These are phyloP conservation scores for Equus quagga DNA, from an alignment of 2,113 vertebrate species.

Conservation along the genomic window DNA sequence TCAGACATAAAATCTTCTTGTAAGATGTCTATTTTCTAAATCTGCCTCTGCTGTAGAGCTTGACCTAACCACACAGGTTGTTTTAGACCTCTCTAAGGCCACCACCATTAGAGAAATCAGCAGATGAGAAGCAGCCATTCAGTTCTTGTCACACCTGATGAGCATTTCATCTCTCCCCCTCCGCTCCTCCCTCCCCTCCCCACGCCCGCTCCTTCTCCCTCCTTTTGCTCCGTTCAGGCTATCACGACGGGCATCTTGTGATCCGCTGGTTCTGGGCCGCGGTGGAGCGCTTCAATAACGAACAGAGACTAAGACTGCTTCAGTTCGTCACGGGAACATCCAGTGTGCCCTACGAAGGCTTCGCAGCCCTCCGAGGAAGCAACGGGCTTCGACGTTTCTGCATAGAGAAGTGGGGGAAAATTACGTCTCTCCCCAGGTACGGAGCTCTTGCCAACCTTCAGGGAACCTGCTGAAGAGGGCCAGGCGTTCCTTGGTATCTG, in stretches of 20 bases:
- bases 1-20: background rate
- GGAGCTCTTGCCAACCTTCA: background rate
- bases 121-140: background rate
- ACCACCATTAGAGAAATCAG: background rate
- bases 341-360: constrained; percentile 98
- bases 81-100: background rate
- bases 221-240: constrained; percentile 88
- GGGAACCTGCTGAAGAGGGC: background rate
- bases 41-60: background rate
- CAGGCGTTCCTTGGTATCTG: background rate
- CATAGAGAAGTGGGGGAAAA: constrained; percentile 99
- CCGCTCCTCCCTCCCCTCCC: background rate
- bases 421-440: constrained; percentile 98
- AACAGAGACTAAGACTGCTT: constrained; percentile 95
- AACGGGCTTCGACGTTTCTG: constrained; percentile 97
- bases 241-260: constrained; percentile 97
- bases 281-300: constrained; percentile 97
- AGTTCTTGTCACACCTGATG: background rate
- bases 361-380: constrained; percentile 95
- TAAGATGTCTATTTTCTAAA: constrained; percentile 32
- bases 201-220: background rate
- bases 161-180: background rate
- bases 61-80: background rate
- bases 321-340: constrained; percentile 99
- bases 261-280: constrained; percentile 99